Conservation (phyloP, 2,888 invertebrate genomes). For the Drosophila anomalata region DNA sequence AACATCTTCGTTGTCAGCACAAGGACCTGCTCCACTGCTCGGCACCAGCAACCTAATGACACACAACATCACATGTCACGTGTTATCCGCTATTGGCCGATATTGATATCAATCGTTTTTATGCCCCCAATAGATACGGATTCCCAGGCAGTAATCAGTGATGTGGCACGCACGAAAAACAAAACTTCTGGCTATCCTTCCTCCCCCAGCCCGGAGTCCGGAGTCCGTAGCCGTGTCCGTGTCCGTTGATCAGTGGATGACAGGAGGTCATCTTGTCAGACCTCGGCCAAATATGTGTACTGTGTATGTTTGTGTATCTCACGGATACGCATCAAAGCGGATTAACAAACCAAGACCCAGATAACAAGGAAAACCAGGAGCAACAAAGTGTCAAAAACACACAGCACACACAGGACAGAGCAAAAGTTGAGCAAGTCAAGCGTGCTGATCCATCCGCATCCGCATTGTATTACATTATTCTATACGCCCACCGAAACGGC, state of each 20-base stretch:
- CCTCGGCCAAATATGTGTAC: neutral
- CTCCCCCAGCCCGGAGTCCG: conserved; percentile 13
- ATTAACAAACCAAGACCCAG: conserved; percentile 57
- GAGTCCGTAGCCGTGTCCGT: conserved; percentile 21
- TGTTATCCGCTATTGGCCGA: conserved; percentile 31
- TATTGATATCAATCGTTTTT: conserved; percentile 79
- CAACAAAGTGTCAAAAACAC: conserved; percentile 67
- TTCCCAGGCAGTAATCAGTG: conserved; percentile 55
- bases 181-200: conserved; percentile 31
- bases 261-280: conserved; percentile 40
- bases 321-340: conserved; percentile 68
- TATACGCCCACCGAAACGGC: conserved; percentile 42
- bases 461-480: conserved; percentile 50
- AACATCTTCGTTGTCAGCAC: conserved; percentile 50
- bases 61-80: conserved; percentile 51
- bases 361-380: conserved; percentile 21
- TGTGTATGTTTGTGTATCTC: conserved; percentile 20
- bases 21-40: neutral
- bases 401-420: conserved; percentile 41
- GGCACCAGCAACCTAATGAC: conserved; percentile 54
- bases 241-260: conserved; percentile 55
- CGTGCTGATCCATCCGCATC: conserved; percentile 64
- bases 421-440: conserved; percentile 70
- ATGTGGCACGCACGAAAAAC: conserved; percentile 51
- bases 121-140: conserved; percentile 46